Evolutionary conservation across 2,113 vertebrate genomes (phyloP).

Genomic region (Phyllostomus hastatus): DNA sequence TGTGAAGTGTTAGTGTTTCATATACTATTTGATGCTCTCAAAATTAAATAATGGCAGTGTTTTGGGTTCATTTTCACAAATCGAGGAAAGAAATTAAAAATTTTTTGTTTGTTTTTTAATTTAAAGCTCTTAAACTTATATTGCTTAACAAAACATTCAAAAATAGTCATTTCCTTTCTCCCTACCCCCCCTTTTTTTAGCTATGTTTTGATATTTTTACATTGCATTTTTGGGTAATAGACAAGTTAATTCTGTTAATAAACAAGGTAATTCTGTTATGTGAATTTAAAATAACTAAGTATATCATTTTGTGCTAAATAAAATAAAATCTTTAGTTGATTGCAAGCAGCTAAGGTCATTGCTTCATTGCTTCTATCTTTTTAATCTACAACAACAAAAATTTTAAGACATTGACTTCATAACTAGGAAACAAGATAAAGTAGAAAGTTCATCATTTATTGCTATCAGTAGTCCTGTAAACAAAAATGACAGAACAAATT

Average conservation of each 20-base stretch:
- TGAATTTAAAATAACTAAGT: background rate
- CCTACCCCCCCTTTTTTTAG: background rate
- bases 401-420: background rate
- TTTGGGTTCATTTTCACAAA: constrained; percentile 33
- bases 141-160: background rate
- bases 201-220: background rate
- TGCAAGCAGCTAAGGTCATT: background rate
- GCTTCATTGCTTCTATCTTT: background rate
- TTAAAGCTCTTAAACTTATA: background rate
- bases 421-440: constrained; percentile 21
- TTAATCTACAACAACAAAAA: background rate
- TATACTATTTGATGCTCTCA: background rate
- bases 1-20: background rate
- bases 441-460: background rate
- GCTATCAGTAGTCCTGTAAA: background rate
- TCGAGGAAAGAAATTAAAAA: background rate
- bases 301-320: background rate
- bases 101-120: background rate
- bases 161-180: background rate
- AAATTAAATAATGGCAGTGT: constrained; percentile 20
- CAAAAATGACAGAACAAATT: background rate
- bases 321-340: constrained; percentile 14
- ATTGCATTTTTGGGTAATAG: background rate
- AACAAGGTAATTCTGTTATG: background rate
- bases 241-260: too few relatives aligned